phyloP scores from a whole-genome alignment of 2,888 invertebrate species.

The Rhamnusium bicolor region DNA sequence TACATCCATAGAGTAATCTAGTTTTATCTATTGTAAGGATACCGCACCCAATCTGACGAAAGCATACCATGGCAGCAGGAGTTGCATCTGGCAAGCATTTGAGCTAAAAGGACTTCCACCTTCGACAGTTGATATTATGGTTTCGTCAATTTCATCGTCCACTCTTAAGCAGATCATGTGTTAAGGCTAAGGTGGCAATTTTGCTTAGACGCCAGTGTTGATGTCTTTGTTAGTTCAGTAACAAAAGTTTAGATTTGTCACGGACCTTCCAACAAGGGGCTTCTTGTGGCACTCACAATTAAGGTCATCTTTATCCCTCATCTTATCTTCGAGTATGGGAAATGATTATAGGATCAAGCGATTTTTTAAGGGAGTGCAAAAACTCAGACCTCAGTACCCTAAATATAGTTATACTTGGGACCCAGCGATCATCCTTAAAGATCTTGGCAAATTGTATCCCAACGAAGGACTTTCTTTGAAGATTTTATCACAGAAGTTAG shows the following conservation, averaged over 20 bases:
- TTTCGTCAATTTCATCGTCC: constrained; percentile 24
- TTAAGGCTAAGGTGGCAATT: constrained; percentile 27
- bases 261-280: not conserved
- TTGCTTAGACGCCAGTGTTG: not conserved
- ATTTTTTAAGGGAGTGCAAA: constrained; percentile 24
- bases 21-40: not conserved
- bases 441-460: too few species aligned
- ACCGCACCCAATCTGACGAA: constrained; percentile 41
- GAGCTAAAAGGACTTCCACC: constrained; percentile 21
- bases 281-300: constrained; percentile 13
- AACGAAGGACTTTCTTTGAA: too few species aligned
- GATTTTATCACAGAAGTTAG: too few species aligned
- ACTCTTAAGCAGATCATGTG: constrained; percentile 27
- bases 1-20: too few species aligned
- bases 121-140: too few species aligned
- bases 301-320: constrained; percentile 7
- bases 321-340: not conserved
- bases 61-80: constrained; percentile 47
- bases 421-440: too few species aligned
- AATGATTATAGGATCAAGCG: constrained; percentile 23
- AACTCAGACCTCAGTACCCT: constrained; percentile 4
- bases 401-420: constrained; percentile 21
- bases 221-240: not conserved
- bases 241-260: not conserved
- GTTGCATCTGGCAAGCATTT: too few species aligned